Base-by-base conservation (phyloP, 2,113 vertebrate species). In the Takifugu bimaculatus region DNA sequence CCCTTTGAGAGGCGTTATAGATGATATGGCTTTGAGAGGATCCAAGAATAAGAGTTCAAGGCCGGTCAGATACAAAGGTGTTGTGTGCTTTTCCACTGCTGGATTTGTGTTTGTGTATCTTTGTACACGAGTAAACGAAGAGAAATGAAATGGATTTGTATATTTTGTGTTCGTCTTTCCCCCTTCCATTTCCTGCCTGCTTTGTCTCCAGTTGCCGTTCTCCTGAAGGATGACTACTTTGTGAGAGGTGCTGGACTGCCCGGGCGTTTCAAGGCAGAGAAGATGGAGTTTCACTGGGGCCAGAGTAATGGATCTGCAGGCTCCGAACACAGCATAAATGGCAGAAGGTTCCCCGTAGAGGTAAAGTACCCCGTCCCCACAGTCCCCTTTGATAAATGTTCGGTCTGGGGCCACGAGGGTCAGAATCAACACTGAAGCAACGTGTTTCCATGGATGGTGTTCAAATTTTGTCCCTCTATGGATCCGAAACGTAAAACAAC, bases 241-340 rank as follows among this genome's bases (percentile, higher is more conserved):
- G 90, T 98, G 81, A 93, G 94, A 6, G 97, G 96, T 2, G 96
- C 96, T 0, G 96, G 93, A 20, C 88, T 99, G 63, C 96, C 97
- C 0, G 95, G 95, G 47, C 93, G 96, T 84, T 98, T 98, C 92
- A 99, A 97, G 87, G 97, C 95, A 2, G 97, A 98, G 87, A 98
- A 96, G 91, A 93, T 98, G 78, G 96, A 98, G 81, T 99, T 99
- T 88, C 97, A 98, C 87, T 99, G 97, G 97, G 97, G 97, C 68
- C 94, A 96, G 70, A 96, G 88, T 88, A 96, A 96, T 25, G 94
- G 93, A 62, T 97, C 94, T 0, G 93, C 93, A 0, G 97, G 97
- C 74, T 99, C 97, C 0, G 97, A 99, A 42, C 97, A 99, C 91
- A 96, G 97, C 81, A 88, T 99, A 86, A 93, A 95, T 2, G 93